Base-by-base conservation (phyloP, 1,140 invertebrate genomes). In the Archegozetes longisetosus region DNA sequence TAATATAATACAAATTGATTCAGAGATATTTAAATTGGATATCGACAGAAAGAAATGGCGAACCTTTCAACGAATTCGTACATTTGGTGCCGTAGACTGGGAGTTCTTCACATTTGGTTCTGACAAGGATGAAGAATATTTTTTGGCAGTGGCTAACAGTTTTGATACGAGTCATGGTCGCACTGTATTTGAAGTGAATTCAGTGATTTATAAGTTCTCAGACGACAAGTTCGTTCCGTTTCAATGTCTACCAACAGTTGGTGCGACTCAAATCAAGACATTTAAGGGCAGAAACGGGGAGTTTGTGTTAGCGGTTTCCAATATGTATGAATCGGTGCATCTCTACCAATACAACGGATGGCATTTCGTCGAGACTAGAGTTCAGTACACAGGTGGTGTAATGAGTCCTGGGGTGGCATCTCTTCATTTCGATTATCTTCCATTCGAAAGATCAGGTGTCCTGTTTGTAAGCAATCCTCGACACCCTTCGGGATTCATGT, bases 11-110 rank as follows among this genome's bases (percentile, higher is more conserved):
- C 66, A 69, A 47, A 69, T 73, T 14, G 72, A 71, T 65, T 76
- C 75, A 1, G 72, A 75, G 65, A 73, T 77, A 28, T 72, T 73
- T 47, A 70, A 70, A 63, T 77, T 72, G 51, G 65, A 74, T 58
- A 47, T 71, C 2, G 64, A 72, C 51, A 60, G 64, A 29, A 65
- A 68, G 26, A 64, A 66, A 29, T 78, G 71, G 67, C 58, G 70
- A 27, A 62, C 66, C 1, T 69, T 72, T 64, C 77, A 77, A 66
- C 71, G 70, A 61, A 70, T 78, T 48, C 62, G 68, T 27, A 77
- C 72, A 0, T 62, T 67, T 52, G 71, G 68, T 40, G 70, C 69
- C 14, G 64, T 65, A 50, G 69, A 70, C 57, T 64, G 69, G 6
- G 62, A 70, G 58, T 67, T 63, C 53, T 72, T 72, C 27, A 57